Evolutionary conservation across 2,888 invertebrate genomes (phyloP).

Genomic region (Ormyrus thymus): DNA sequence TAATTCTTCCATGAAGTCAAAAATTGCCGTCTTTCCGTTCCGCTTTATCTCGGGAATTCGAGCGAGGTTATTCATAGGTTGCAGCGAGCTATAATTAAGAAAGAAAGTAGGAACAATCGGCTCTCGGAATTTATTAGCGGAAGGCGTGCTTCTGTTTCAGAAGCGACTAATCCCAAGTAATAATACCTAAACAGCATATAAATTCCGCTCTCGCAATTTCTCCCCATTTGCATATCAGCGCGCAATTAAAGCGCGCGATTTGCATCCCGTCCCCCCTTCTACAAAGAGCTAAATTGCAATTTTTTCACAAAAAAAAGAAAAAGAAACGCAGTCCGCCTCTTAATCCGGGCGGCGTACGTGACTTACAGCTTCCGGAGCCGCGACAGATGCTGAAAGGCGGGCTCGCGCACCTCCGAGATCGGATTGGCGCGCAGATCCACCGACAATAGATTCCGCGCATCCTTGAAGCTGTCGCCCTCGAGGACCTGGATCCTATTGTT

Average conservation of each 20-base stretch:
- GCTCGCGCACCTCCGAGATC: conserved; percentile 66
- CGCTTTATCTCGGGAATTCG: no score
- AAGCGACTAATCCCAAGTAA: not conserved
- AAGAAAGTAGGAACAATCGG: no score
- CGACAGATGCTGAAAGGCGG: conserved; percentile 79
- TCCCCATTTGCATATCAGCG: not conserved
- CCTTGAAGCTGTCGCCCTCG: conserved; percentile 82
- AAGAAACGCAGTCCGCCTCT: not conserved
- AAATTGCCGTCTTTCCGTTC: no score
- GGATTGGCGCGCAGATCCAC: conserved; percentile 85
- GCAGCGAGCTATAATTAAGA: no score
- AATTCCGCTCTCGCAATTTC: not conserved
- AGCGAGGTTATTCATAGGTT: no score
- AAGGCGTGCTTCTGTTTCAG: no score
- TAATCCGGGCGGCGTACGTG: not conserved
- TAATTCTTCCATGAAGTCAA: no score
- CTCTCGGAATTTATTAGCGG: no score
- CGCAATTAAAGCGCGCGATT: not conserved
- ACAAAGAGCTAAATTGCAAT: not conserved
- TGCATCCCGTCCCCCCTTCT: not conserved
- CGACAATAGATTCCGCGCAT: conserved; percentile 82
- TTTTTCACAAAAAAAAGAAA: not conserved
- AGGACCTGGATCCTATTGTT: conserved; percentile 88
- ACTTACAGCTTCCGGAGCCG: conserved; percentile 88
- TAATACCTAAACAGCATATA: not conserved